Evolutionary conservation across 2,113 vertebrate species (phyloP).

Genomic region (Aldabrachelys gigantea): DNA sequence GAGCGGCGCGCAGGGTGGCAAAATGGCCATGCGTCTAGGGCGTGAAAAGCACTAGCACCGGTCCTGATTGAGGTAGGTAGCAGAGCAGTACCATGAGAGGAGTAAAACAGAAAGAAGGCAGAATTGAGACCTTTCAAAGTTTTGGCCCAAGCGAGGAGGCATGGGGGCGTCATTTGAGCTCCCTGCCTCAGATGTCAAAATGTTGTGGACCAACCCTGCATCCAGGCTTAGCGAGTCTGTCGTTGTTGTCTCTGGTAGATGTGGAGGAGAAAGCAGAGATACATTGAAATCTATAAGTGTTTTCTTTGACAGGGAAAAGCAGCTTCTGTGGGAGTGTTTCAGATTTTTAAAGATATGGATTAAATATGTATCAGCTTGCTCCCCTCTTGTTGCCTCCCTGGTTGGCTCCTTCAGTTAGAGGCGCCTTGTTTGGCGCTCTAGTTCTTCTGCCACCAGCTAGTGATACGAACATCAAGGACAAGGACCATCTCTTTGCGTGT

Average conservation of each 20-base stretch:
- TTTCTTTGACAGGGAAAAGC: conserved; percentile 27
- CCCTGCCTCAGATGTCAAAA: too few species aligned
- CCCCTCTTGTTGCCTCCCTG: conserved; percentile 45
- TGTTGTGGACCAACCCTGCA: not conserved
- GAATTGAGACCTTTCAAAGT: too few species aligned
- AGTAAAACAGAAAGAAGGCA: too few species aligned
- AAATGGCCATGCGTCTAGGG: too few species aligned
- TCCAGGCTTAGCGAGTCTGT: conserved; percentile 16
- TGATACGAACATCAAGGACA: not conserved
- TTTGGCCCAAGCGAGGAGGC: too few species aligned
- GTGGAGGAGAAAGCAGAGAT: conserved; percentile 10
- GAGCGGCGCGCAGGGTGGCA: too few species aligned
- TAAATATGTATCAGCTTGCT: conserved; percentile 52
- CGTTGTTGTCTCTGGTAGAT: conserved; percentile 45
- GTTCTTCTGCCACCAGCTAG: not conserved
- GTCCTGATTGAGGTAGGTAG: too few species aligned
- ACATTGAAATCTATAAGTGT: conserved; percentile 42
- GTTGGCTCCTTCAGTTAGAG: not conserved
- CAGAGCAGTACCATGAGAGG: too few species aligned
- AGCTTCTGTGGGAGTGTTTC: conserved; percentile 48
- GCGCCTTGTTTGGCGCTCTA: not conserved
- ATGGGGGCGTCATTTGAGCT: too few species aligned
- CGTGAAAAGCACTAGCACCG: too few species aligned
- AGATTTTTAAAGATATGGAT: conserved; percentile 49
- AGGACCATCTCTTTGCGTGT: not conserved